A percentile compares a stretch with the other conserved stretches of the same genome.
Conservation (phyloP, 2,888 invertebrate genomes). For the Dynastes tityus region DNA sequence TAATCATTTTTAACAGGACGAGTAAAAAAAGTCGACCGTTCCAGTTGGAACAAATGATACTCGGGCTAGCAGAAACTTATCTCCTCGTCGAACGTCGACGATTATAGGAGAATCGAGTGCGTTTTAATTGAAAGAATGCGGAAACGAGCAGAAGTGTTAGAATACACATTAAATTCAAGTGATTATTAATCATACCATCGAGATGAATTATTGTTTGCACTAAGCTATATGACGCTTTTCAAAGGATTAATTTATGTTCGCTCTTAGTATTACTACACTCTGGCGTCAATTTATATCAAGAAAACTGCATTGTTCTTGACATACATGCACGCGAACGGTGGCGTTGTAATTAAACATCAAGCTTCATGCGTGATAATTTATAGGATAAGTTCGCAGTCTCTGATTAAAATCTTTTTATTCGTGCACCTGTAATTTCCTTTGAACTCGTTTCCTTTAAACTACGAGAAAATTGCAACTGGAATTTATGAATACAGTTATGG, state of each 20-base stretch:
- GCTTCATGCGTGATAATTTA: conserved; percentile 8
- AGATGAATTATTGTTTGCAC: conserved; percentile 43
- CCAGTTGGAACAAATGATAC: no score
- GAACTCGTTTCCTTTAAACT: not conserved
- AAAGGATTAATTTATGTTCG: conserved; percentile 30
- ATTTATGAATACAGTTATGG: no score
- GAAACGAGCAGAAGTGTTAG: conserved; percentile 38
- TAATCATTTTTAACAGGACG: no score
- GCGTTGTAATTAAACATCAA: not conserved
- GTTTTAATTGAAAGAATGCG: conserved; percentile 38
- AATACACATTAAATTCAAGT: conserved; percentile 42
- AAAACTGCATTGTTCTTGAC: conserved; percentile 31
- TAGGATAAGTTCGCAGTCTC: not conserved
- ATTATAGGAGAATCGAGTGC: conserved; percentile 18
- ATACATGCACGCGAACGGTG: not conserved
- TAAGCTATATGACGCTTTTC: conserved; percentile 32
- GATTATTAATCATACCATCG: conserved; percentile 45
- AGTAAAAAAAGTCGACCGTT: no score
- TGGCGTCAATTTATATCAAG: conserved; percentile 14
- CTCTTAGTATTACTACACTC: not conserved
- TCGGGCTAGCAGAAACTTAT: not conserved
- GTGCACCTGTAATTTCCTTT: not conserved
- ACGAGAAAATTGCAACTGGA: not conserved
- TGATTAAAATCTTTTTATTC: not conserved
- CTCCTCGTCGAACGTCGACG: conserved; percentile 14